Base-by-base conservation (phyloP, 2,113 vertebrate genomes). In the Pelodiscus sinensis region DNA sequence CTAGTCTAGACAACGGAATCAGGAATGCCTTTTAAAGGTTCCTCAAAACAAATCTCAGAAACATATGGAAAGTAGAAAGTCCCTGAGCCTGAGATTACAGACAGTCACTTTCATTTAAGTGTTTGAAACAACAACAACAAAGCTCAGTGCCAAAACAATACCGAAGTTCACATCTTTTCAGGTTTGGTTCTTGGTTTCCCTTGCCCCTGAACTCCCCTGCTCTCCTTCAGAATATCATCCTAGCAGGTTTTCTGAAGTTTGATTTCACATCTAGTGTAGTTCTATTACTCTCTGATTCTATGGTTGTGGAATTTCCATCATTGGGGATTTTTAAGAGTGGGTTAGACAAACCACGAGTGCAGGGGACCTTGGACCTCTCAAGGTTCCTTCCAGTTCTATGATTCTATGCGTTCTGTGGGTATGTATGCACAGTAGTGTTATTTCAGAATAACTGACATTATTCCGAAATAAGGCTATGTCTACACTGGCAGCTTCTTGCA, bases 181-280 rank as follows among this genome's bases (percentile, higher is more conserved):
- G 92, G 82, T 88, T 95, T 97, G 86, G 91, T 96, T 97, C 94
- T 96, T 95, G 84, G 95, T 95, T 97, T 83, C 44, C 44, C 91
- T 96, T 95, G 85, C 58, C 94, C 87, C 89, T 90, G 86, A 95
- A 95, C 90, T 95, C 86, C 91, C 93, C 92, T 92, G 93, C 84
- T 94, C n/a, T 93, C 96, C 91, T 90, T 84, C 91, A 96, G 90
- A 38, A 94, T 93, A 92, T 96, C 94, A 95, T 78, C 84, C 80
- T 93, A 93, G 78, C 84, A 96, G 93, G 80, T 9, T 95, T 96
- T 96, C 91, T 96, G 95, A 65, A 31, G 62, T 65, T 65, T 65
- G 15, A 65, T n/a, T 65, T 65, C 62, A 65, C 29, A 65, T 65
- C 29, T 65, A 14, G 10, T 54, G 14, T 54, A 13, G 52, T 54